phyloP scores from a whole-genome alignment of 2,113 vertebrate species.

The Abramis brama region DNA sequence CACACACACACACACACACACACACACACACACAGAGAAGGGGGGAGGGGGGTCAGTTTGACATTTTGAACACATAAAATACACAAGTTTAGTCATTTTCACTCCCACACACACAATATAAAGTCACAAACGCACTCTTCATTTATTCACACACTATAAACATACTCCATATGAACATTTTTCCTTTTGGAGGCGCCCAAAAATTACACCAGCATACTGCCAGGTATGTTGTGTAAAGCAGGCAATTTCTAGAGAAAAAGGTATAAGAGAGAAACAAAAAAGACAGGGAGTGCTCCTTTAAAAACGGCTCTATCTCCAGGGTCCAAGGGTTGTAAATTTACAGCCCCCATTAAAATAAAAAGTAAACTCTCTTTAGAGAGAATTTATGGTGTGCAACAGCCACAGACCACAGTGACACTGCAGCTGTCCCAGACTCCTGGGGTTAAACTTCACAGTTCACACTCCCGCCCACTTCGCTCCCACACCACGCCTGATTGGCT shows the following conservation, averaged over 20 bases:
- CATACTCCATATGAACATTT: background rate
- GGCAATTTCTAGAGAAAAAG: background rate
- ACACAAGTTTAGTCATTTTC: background rate
- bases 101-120: background rate
- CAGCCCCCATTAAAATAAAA: slow-evolving; percentile 76
- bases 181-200: background rate
- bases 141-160: slow-evolving; percentile 20
- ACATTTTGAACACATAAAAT: slow-evolving; percentile 4
- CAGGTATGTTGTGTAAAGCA: background rate
- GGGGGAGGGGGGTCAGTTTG: background rate
- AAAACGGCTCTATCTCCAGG: slow-evolving; percentile 62
- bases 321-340: slow-evolving; percentile 70
- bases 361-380: slow-evolving; percentile 77
- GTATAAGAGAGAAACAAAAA: slow-evolving; percentile 38
- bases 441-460: slow-evolving; percentile 58
- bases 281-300: slow-evolving; percentile 57
- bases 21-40: too few species aligned
- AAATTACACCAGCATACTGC: background rate
- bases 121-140: background rate
- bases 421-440: slow-evolving; percentile 70
- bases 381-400: slow-evolving; percentile 73
- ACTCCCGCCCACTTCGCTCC: slow-evolving; percentile 48
- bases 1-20: background rate
- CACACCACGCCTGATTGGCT: slow-evolving; percentile 63
- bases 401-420: slow-evolving; percentile 61